Evolutionary conservation across 2,888 invertebrate genomes (phyloP).

Genomic region (Vesta saturnalis): DNA sequence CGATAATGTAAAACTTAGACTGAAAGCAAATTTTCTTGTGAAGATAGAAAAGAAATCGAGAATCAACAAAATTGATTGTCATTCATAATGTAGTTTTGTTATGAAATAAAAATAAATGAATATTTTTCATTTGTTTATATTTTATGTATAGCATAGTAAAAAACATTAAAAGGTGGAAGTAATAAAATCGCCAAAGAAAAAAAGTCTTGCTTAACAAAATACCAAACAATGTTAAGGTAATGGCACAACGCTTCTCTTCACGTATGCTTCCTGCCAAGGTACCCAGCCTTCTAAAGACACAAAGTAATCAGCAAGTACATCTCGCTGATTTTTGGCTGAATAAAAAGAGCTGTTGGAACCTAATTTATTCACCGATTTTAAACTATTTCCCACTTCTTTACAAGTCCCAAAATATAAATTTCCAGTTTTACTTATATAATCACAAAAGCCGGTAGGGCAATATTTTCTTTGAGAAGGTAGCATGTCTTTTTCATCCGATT

Average conservation of each 20-base stretch:
- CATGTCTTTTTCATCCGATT: background rate
- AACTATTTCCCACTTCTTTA: background rate
- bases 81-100: too few relatives aligned
- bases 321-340: too few relatives aligned
- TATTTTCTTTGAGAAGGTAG: too few relatives aligned
- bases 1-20: background rate
- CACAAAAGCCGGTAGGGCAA: background rate
- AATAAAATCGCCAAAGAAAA: background rate
- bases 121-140: too few relatives aligned
- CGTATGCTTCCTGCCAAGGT: background rate
- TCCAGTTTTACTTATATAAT: background rate
- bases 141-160: background rate
- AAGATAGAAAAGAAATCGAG: too few relatives aligned
- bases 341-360: too few relatives aligned
- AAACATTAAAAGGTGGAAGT: background rate
- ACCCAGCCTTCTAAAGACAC: too few relatives aligned
- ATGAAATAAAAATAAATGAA: too few relatives aligned
- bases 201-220: background rate
- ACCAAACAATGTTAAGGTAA: background rate
- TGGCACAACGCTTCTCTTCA: too few relatives aligned
- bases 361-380: background rate
- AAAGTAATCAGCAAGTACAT: too few relatives aligned
- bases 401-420: background rate
- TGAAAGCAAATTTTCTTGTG: too few relatives aligned
- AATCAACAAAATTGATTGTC: too few relatives aligned